Percentiles rank a stretch among this genome's conserved stretches.
Conservation (phyloP, 2,113 vertebrate genomes). For the Mugil cephalus region DNA sequence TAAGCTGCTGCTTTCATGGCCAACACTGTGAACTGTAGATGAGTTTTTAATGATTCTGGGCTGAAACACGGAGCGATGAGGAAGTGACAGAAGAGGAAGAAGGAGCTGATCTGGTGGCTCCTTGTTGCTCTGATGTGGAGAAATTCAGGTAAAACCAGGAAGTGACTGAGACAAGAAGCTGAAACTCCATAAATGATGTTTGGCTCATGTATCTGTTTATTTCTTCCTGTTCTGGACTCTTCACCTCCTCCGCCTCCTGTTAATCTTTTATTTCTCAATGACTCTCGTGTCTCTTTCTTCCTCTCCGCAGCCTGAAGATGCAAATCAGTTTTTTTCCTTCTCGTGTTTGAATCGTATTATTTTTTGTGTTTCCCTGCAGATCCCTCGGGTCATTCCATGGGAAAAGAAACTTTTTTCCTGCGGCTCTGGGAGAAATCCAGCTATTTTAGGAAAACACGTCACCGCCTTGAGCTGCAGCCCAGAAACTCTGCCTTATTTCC, state of each 20-base stretch:
- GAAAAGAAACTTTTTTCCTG: conserved; percentile 81
- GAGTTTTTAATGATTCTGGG: too few species aligned
- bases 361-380: conserved; percentile 32
- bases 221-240: neutral
- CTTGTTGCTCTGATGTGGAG: too few species aligned
- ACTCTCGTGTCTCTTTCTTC: neutral
- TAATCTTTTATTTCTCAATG: conserved; percentile 30
- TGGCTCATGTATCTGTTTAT: too few species aligned
- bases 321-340: conserved; percentile 22
- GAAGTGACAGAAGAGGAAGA: too few species aligned
- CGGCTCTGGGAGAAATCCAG: conserved; percentile 72
- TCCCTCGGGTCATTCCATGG: conserved; percentile 80
- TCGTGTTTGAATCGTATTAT: conserved; percentile 18
- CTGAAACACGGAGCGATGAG: too few species aligned
- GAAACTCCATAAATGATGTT: too few species aligned
- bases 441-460: conserved; percentile 84
- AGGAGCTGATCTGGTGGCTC: too few species aligned
- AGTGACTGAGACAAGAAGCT: too few species aligned
- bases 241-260: neutral
- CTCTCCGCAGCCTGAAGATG: neutral
- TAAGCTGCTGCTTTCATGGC: too few species aligned
- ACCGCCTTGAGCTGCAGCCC: conserved; percentile 73
- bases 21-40: too few species aligned
- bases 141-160: too few species aligned
- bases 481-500: conserved; percentile 68